Percentiles rank a stretch among this genome's conserved stretches.
These are phyloP conservation scores for Drosophila lacteicornis DNA, from an alignment of 1,140 invertebrate species.

Conservation along the genomic window DNA sequence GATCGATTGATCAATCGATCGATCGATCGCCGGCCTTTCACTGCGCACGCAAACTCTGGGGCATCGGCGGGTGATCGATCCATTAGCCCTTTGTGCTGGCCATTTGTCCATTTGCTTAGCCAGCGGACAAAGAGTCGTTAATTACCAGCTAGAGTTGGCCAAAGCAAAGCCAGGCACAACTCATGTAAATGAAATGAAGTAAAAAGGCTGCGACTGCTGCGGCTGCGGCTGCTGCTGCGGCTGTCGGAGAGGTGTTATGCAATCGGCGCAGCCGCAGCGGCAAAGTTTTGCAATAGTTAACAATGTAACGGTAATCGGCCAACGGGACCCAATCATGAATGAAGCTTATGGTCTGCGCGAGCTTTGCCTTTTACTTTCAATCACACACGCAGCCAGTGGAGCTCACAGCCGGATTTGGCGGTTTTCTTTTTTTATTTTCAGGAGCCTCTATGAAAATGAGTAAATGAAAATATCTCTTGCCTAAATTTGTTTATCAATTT, in stretches of 20 bases:
- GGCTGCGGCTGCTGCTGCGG: background rate
- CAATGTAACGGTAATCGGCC: conserved; percentile 76
- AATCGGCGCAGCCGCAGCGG: conserved; percentile 40
- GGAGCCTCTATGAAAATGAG: background rate
- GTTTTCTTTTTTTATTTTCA: background rate
- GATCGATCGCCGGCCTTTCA: conserved; percentile 34
- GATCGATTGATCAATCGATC: conserved; percentile 28
- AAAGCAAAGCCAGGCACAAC: conserved; percentile 11
- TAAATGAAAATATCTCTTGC: background rate
- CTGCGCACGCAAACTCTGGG: conserved; percentile 30
- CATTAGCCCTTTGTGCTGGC: conserved; percentile 28
- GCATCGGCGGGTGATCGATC: background rate
- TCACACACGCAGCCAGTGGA: conserved; percentile 55
- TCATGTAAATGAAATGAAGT: conserved; percentile 20
- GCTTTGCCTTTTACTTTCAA: conserved; percentile 84
- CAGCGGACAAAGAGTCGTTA: conserved; percentile 39
- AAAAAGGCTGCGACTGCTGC: conserved; percentile 5
- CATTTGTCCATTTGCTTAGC: conserved; percentile 38
- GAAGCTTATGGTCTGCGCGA: conserved; percentile 72
- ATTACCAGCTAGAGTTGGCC: conserved; percentile 29
- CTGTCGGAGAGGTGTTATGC: conserved; percentile 47
- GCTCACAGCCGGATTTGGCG: conserved; percentile 11
- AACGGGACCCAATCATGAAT: conserved; percentile 72
- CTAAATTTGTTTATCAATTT: too few species aligned
- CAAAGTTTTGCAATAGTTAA: conserved; percentile 79